Evolutionary conservation across 2,113 vertebrate genomes (phyloP), one percentile per base, ranked within the genome.

Genomic region (Phasianus colchicus): DNA sequence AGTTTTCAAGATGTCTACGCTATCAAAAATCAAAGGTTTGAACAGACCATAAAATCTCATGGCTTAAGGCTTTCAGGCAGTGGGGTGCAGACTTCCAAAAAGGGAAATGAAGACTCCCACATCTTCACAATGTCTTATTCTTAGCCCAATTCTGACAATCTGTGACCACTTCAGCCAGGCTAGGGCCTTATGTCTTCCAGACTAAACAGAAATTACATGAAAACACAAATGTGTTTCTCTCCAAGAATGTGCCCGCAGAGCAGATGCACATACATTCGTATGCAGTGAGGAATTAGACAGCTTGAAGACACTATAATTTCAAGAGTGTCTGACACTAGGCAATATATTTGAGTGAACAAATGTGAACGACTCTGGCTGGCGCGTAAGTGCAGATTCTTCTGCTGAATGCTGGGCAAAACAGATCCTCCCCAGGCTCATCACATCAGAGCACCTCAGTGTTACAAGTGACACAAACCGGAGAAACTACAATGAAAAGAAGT

Each of bases 181-280:
- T 32, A 60, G 67, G 63, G 52, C 52, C 20, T 84, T 48, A 36
- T 3, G 5, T 9, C 38, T 92, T 57, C 12, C 12, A 38, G 67
- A 43, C 12, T 36, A 32, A 83, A 86, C 34, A 70, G 21, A 72
- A 76, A 54, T n/a, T 61, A 50, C 7, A 45, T 1, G 9, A 58
- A 57, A 25, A 3, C 4, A 2, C n/a, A 63, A 54, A 48, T 0
- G 2, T 24, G 14, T 13, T 5, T 45, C 61, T 27, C 65, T 71
- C 27, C 63, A 29, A 16, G 25, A 58, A n/a, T 22, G 32, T 58
- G 57, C 25, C 64, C 61, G 25, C 61, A 88, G 45, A 92, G 67
- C 43, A 90, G 58, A 55, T 25, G 55, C 1, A 3, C 27, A 8
- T 9, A 2, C 27, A 6, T 9, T 57, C 64, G 27, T 27, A 48